Percentiles rank a stretch among this genome's conserved stretches.
These are phyloP conservation scores for Sepiola atlantica DNA, from an alignment of 2,888 invertebrate genomes.

Conservation along the genomic window DNA sequence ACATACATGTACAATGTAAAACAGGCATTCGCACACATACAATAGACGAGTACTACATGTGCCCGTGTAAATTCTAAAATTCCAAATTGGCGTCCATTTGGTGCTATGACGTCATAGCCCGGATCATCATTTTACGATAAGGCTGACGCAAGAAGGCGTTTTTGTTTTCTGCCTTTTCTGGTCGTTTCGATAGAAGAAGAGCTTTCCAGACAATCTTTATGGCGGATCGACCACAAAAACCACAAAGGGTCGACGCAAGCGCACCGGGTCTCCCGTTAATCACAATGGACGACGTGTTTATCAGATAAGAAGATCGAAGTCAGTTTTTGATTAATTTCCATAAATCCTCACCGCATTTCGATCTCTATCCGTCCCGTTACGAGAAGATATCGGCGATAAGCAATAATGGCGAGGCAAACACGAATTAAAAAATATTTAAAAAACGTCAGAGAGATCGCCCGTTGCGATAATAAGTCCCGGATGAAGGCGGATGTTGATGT, in stretches of 20 bases:
- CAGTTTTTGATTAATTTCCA: slow-evolving; percentile 22
- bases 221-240: background rate
- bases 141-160: background rate
- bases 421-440: too few relatives aligned
- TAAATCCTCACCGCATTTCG: background rate
- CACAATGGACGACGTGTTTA: slow-evolving; percentile 32
- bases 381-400: slow-evolving; percentile 8
- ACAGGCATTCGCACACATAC: background rate
- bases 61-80: background rate
- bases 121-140: slow-evolving; percentile 23
- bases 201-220: background rate
- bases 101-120: background rate
- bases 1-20: background rate
- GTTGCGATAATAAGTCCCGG: background rate
- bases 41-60: background rate
- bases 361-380: background rate
- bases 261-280: slow-evolving; percentile 14
- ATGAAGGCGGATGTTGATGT: too few relatives aligned
- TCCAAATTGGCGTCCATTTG: slow-evolving; percentile 18
- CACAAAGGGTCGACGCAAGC: background rate
- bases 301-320: slow-evolving; percentile 11
- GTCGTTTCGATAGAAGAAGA: background rate
- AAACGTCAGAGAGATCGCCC: background rate
- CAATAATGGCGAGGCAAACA: background rate
- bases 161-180: background rate